A percentile compares a stretch with the other conserved stretches of the same genome.
These are phyloP conservation scores for Neodiprion virginianus DNA, from an alignment of 1,140 invertebrate species.

Conservation along the genomic window DNA sequence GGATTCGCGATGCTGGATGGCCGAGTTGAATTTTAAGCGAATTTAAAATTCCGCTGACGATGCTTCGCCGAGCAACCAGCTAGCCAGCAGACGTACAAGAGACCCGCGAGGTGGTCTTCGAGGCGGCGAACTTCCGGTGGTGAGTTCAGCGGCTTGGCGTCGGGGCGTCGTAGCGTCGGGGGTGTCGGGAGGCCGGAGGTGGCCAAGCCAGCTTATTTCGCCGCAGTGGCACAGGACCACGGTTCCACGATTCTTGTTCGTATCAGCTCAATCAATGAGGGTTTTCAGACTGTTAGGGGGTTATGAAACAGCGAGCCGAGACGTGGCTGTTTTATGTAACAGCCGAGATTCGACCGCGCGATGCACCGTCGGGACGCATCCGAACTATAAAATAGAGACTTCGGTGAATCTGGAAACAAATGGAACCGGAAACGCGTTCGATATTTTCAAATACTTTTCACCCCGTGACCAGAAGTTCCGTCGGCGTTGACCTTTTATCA, in stretches of 20 bases:
- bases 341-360: not conserved
- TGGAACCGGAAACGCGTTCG: not conserved
- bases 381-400: not conserved
- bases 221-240: conserved; percentile 18
- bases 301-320: conserved; percentile 39
- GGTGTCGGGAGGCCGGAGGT: not conserved
- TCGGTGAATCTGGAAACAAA: not conserved
- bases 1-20: not conserved
- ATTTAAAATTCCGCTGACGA: conserved; percentile 47
- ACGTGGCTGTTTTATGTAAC: conserved; percentile 38
- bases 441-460: too few relatives aligned
- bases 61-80: conserved; percentile 13
- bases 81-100: not conserved
- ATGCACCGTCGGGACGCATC: not conserved
- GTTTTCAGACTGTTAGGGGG: conserved; percentile 41
- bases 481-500: too few relatives aligned
- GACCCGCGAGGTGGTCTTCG: not conserved
- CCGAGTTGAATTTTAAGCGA: conserved; percentile 32
- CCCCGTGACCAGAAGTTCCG: too few relatives aligned
- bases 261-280: conserved; percentile 47
- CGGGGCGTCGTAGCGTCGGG: not conserved
- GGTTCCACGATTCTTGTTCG: conserved; percentile 25
- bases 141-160: not conserved
- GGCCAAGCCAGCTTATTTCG: conserved; percentile 35
- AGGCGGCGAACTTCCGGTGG: not conserved